Percentiles rank a stretch among this genome's conserved stretches.
These are phyloP conservation scores for Crenichthys baileyi DNA, from an alignment of 2,797 vertebrate genomes.

Conservation along the genomic window DNA sequence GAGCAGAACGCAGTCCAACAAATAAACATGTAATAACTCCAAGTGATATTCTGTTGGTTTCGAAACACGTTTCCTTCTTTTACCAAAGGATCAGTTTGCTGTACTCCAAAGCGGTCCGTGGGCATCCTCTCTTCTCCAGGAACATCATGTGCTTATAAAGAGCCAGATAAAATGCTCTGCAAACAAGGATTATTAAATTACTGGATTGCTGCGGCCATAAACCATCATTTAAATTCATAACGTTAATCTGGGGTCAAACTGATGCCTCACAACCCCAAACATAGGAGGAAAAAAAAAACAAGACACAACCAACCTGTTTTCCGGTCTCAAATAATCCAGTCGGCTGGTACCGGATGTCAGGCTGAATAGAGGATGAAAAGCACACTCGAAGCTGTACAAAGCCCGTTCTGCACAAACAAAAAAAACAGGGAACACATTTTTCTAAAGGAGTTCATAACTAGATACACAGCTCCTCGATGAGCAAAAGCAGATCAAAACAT, in stretches of 20 bases:
- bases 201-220: conserved; percentile 4
- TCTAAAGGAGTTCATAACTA: not conserved
- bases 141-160: conserved; percentile 97
- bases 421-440: not conserved
- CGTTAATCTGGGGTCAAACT: not conserved
- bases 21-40: not conserved
- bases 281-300: not conserved
- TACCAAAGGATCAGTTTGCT: conserved; percentile 96
- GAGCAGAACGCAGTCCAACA: not conserved
- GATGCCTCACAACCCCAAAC: conserved; percentile 13
- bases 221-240: conserved; percentile 11
- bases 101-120: conserved; percentile 94
- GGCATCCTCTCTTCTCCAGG: conserved; percentile 95
- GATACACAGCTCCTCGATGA: not conserved
- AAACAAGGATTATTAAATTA: conserved; percentile 35
- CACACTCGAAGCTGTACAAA: conserved; percentile 93
- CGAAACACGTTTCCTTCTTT: not conserved
- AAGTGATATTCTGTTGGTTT: not conserved
- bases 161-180: conserved; percentile 93
- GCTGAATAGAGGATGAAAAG: conserved; percentile 95
- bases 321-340: conserved; percentile 90
- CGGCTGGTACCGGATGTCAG: conserved; percentile 91
- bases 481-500: not conserved
- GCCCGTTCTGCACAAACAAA: conserved; percentile 85
- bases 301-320: conserved; percentile 88